Evolutionary conservation across 2,888 invertebrate species (phyloP), one percentile per base, ranked within the genome.

Genomic region (Chirona hameri): DNA sequence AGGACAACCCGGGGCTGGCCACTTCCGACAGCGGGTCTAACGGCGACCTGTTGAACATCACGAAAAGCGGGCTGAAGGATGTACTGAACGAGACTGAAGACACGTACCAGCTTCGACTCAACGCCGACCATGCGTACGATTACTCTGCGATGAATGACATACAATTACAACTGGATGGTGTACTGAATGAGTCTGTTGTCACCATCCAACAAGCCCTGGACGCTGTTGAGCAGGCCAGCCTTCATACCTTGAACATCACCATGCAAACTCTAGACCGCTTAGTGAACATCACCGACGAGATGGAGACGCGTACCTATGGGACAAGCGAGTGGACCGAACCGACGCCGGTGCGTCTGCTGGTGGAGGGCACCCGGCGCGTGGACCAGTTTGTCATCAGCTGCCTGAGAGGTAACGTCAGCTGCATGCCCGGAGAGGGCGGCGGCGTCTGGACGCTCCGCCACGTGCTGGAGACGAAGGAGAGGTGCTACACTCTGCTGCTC

Each of bases 361-460:
- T 12, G 46, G 24, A 15, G 39, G 9, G 10, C 21, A 39, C 24
- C 4, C 76, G 39, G 46, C 9, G 10, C 0, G 76, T 76, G 39
- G 76, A 76, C 39, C 39, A 76, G 39, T 76, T 76, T 24, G 76
- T 76, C 12, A 5, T 76, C 18, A 76, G 39, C 76, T 76, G 76
- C 15, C 39, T 1, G 18, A 18, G 14, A 15, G 76, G 76, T 9
- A 21, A 76, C 76, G 10, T 24, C 24, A 76, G 76, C 76, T 76
- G 76, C 46, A 39, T 76, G 76, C 76, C 76, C 5, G 31, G 31
- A 7, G 76, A 39, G 21, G 46, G 76, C 1, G 76, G 46, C 21
- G 76, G 46, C 21, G 24, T 5, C 9, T 76, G 76, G 76, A 39
- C 24, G 24, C 39, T 24, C 39, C 12, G 3, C 5, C 46, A 76